Evolutionary conservation across 2,797 vertebrate species (phyloP).

Genomic region (Epinephelus malabaricus): DNA sequence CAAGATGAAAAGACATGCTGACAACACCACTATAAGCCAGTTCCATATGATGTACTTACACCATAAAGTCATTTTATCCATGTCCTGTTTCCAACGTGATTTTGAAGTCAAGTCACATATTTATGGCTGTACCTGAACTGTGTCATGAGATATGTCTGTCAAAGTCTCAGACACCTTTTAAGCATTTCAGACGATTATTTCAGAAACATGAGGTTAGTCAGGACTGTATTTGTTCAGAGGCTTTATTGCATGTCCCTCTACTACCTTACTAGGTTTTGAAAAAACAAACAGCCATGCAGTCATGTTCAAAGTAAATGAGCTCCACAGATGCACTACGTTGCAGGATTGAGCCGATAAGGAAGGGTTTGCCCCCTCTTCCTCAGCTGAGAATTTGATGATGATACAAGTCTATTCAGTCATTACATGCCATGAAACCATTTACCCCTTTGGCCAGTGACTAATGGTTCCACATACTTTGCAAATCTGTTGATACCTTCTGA

Average conservation of each 20-base stretch:
- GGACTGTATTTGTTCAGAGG: neutral
- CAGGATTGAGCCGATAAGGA: neutral
- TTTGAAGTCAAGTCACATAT: constrained; percentile 11
- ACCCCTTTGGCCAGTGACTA: neutral
- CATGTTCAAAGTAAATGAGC: constrained; percentile 8
- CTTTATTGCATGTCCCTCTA: neutral
- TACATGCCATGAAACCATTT: neutral
- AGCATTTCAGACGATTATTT: constrained; percentile 10
- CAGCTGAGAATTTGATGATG: constrained; percentile 13
- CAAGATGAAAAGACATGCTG: neutral
- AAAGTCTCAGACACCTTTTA: neutral
- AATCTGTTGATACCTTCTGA: neutral
- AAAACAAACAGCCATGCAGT: neutral
- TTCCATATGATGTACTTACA: neutral
- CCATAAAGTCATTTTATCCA: neutral
- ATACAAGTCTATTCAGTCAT: neutral
- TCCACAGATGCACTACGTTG: constrained; percentile 1
- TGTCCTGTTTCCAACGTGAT: neutral
- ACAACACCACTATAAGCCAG: neutral
- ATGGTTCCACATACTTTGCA: neutral
- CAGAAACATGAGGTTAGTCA: constrained; percentile 1
- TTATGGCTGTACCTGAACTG: neutral
- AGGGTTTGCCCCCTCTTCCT: neutral
- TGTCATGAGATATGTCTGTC: neutral
- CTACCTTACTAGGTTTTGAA: neutral